Evolutionary conservation across 2,113 vertebrate genomes (phyloP).

Genomic region (Microcebus murinus): DNA sequence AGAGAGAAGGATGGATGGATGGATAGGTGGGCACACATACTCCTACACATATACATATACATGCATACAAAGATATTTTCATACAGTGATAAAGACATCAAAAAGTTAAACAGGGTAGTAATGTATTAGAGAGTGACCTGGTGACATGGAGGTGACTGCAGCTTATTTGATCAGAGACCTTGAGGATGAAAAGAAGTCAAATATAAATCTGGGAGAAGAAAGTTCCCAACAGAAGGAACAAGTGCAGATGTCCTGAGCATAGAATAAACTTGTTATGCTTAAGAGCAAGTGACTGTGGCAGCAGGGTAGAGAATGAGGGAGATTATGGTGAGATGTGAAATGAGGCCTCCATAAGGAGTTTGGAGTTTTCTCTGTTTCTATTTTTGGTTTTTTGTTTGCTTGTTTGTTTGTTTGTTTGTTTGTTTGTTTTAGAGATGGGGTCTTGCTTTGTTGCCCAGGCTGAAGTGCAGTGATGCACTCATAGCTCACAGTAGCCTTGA

Average conservation of each 20-base stretch:
- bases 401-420: neutral
- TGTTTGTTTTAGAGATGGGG: no score
- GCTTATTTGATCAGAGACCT: neutral
- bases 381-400: neutral
- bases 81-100: neutral
- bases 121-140: neutral
- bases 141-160: neutral
- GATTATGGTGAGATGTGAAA: neutral
- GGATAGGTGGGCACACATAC: neutral
- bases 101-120: neutral
- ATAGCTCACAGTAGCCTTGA: no score
- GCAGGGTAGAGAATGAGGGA: neutral
- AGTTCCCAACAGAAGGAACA: neutral
- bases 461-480: no score
- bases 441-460: no score
- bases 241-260: neutral
- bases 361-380: neutral
- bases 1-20: neutral
- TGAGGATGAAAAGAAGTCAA: neutral
- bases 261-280: neutral
- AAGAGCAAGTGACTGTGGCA: neutral
- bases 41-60: no score
- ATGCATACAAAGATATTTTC: neutral
- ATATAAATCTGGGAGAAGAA: neutral
- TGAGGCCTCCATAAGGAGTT: neutral